Conservation (phyloP, 2,113 vertebrate genomes). For the Mohoua ochrocephala region DNA sequence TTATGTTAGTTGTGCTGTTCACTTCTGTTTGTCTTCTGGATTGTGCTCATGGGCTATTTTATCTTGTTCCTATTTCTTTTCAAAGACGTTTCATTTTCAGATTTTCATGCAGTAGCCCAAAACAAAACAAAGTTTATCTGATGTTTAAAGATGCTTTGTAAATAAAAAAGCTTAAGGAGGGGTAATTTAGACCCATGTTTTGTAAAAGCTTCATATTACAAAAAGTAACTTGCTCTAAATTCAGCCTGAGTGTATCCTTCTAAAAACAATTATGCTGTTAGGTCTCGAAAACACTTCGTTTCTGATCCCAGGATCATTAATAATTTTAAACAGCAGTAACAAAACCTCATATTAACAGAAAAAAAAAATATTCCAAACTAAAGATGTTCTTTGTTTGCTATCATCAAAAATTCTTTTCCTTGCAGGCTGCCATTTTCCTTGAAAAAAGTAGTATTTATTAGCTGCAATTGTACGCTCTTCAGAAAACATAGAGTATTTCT, state of each 20-base stretch:
- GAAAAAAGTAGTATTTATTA: neutral
- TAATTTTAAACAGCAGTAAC: neutral
- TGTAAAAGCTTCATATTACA: neutral
- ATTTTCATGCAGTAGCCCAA: slow-evolving; percentile 15
- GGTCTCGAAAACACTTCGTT: neutral
- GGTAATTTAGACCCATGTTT: neutral
- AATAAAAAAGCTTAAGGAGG: neutral
- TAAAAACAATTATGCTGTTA: neutral
- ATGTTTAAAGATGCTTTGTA: slow-evolving; percentile 13
- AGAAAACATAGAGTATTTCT: neutral
- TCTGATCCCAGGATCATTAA: neutral
- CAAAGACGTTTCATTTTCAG: neutral
- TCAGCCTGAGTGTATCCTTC: neutral
- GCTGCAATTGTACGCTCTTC: neutral
- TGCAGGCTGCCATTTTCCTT: neutral
- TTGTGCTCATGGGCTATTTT: neutral
- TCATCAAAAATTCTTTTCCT: neutral
- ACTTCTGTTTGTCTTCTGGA: neutral
- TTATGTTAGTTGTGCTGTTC: neutral
- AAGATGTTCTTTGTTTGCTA: neutral
- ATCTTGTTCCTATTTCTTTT: neutral
- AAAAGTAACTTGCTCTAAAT: neutral
- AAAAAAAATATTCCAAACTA: neutral
- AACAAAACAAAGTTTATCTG: neutral
- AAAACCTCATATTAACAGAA: neutral